Base-by-base conservation (phyloP, 2,797 vertebrate species). In the Phataginus tetradactyla region DNA sequence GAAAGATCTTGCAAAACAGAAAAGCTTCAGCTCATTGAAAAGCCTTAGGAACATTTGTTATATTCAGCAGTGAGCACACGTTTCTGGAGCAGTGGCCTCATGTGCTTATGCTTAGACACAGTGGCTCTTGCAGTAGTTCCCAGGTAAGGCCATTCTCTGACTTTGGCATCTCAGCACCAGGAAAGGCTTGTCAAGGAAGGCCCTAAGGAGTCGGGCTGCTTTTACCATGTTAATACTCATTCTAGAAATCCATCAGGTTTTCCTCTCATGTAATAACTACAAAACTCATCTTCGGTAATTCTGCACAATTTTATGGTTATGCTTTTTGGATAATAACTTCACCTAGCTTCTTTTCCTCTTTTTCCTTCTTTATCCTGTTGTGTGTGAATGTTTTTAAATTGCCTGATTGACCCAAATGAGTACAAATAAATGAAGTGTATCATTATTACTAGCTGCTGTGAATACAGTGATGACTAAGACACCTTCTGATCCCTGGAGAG, bases 351-450 rank as follows among this genome's bases (percentile, higher is more conserved):
- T 25, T 61, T 63, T 18, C 27, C n/a, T 69, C 71, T 66, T 57
- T 25, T 37, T 18, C 7, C 7, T 27, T 32, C 13, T 37, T 53
- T 42, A 21, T 69, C 83, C 63, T 66, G 15, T 34, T 55, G 66
- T 12, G 11, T 3, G 0, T 29, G 49, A 39, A 14, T 61, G 74
- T 86, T 89, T 86, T 69, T 42, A 57, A 63, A 64, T 64, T 39
- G 63, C 49, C 69, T 32, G 37, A 34, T 14, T 18, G 86, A 75
- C 87, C 29, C 63, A 69, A 49, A 55, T 34, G 84, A 89, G 55
- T 51, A 49, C 42, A 55, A n/a, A 25, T 86, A 37, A 96, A 55
- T 45, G 92, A 37, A n/a, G 64, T 57, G 15, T 78, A 25, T 55
- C 61, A 1, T 66, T 57, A 53, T 61, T 37, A 14, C 84, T 53